phyloP scores from a whole-genome alignment of 2,888 invertebrate genomes.

The Eupithecia tripunctaria region DNA sequence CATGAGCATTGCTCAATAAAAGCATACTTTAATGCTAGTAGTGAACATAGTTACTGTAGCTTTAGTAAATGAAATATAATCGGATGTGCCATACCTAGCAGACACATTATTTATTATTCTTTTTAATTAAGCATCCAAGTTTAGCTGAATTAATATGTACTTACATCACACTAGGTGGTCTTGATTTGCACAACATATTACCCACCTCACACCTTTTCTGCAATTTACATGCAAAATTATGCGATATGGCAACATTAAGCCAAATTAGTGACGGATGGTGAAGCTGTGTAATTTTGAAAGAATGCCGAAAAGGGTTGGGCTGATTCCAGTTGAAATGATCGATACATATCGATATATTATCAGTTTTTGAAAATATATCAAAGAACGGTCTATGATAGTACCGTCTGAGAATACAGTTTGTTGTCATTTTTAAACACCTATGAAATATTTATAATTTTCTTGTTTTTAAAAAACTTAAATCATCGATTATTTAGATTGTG shows the following conservation, averaged over 20 bases:
- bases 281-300: constrained; percentile 40
- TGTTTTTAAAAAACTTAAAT: too few relatives aligned
- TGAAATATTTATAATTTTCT: too few relatives aligned
- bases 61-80: too few relatives aligned
- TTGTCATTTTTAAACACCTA: too few relatives aligned
- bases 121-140: constrained; percentile 14
- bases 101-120: not conserved
- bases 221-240: constrained; percentile 46
- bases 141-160: constrained; percentile 11
- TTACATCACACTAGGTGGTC: constrained; percentile 42
- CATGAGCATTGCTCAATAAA: too few relatives aligned
- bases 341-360: constrained; percentile 23
- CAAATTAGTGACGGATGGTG: constrained; percentile 43
- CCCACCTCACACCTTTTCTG: constrained; percentile 36
- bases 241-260: constrained; percentile 43
- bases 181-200: constrained; percentile 39
- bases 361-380: not conserved
- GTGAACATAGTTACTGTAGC: too few relatives aligned
- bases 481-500: too few relatives aligned
- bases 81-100: too few relatives aligned
- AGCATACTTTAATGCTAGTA: too few relatives aligned
- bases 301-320: constrained; percentile 38
- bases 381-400: too few relatives aligned
- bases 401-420: too few relatives aligned
- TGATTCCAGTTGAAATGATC: not conserved